Base-by-base conservation (phyloP, 2,113 vertebrate species). In the Datnioides undecimradiatus region DNA sequence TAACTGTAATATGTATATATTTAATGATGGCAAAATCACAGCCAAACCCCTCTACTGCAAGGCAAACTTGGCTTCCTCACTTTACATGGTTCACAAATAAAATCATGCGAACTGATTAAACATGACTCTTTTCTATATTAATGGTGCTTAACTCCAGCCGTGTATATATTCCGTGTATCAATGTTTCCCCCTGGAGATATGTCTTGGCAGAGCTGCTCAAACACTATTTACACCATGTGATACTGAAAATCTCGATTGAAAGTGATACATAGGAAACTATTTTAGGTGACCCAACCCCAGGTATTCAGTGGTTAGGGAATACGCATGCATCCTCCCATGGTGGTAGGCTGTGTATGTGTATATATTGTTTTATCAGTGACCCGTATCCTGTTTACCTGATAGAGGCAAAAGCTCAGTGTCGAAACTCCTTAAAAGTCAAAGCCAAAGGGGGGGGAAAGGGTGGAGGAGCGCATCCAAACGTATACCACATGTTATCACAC, bases 331-430 rank as follows among this genome's bases (percentile, higher is more conserved):
- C 87, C 79, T 89, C 73, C 83, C 87, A 68, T 88, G 82, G 86
- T 71, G 84, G 84, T 82, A 62, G 79, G 58, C 80, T 80, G 79
- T 90, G 83, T 84, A 76, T 84, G 90, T 93, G 91, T 95, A 92
- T 93, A 92, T 94, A 90, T 91, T 94, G 93, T 94, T 93, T 93
- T 94, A 95, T 95, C 94, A 93, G 87, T 94, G 93, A 95, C 94
- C 95, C 93, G 85, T 94, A 92, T 95, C 94, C 92, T 95, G 94
- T 96, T 95, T 96, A 96, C 94, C 93, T 95, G 94, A 94, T 92
- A 71, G 88, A 93, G 90, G 92, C 92, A 93, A 94, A 93, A 90
- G 90, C 93, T 93, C 91, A 80, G 87, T 85, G 87, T 88, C 86
- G 90, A 93, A 94, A 92, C 93, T 95, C 93, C 93, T 93, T 94